Evolutionary conservation across 2,888 invertebrate species (phyloP), one percentile per base, ranked within the genome.

Genomic region (Synergus laeviventris): DNA sequence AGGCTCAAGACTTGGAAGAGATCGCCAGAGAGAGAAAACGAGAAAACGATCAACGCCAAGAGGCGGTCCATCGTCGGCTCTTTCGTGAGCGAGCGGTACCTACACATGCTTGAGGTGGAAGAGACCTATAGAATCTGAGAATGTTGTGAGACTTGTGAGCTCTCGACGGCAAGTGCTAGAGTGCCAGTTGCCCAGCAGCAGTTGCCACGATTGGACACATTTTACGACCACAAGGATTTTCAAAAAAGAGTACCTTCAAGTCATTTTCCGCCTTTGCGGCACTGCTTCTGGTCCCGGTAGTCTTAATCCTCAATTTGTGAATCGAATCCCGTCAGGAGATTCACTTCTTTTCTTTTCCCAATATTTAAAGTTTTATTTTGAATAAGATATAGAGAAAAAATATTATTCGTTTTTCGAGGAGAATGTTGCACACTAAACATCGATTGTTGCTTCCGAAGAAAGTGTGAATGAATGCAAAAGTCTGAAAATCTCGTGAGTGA

Each of bases 161-260:
- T 12, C 70, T 70, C 49, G n/a, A 49, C 70, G 82, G 85, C 85
- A 85, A 87, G 85, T 85, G 87, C 79, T 85, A 62, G 61, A 42
- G 36, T 78, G 77, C 79, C 86, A 90, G 90, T 90, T 88, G 89
- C 87, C 88, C 86, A 82, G 84, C 88, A 84, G 89, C 89, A 86
- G 84, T 91, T 87, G 89, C 86, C 86, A 85, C 87, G 87, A 85
- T 84, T 88, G 88, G 86, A 87, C 87, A 82, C 74, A 73, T 18
- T 54, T 59, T 45, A 31, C 14, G 64, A 66, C 16, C 56, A 59
- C 61, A 78, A 79, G 81, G 74, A 75, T 76, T 75, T 78, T 74
- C 78, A 76, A 73, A 70, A 76, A 79, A 73, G 75, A 36, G 62
- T 75, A 74, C 76, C 75, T 77, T 64, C 36, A 74, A 42, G 60